Evolutionary conservation across 1,140 invertebrate genomes (phyloP), one percentile per base, ranked within the genome.

Genomic region (Cyrtorhinus lividipennis): DNA sequence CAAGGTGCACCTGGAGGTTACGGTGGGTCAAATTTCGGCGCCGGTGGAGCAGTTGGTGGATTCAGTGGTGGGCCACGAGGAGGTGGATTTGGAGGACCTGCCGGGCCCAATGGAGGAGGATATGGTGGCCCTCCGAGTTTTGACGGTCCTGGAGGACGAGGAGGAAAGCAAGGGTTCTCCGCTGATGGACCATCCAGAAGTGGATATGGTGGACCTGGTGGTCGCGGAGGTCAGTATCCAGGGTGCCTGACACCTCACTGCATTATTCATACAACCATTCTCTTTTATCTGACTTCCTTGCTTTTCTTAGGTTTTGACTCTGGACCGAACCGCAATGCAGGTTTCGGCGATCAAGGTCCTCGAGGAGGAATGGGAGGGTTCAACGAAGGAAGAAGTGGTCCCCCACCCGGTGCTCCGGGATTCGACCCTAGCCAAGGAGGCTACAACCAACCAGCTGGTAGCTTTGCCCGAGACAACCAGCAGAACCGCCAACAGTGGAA

Each of bases 1-100:
- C 30, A 13, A 15, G 61, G 61, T 62, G 56, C 53, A 15, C 58
- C 27, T 60, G 62, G 62, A 24, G 62, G 27, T 24, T 22, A 18
- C 13, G 45, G 60, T 22, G 45, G 60, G 22, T 22, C 23, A 24
- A 22, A 45, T 8, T 12, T 2, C 15, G 62, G 10, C n/a, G 18
- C 8, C 8, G 25, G 27, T 10, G 48, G 61, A 56, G 26, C 13
- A 2, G 46, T n/a, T 2, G 22, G 60, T 2, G 44, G 38, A 24
- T 20, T 27, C 12, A 23, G 59, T n/a, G 59, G 59, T 20, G 18
- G 59, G 13, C 13, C 30, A n/a, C n/a, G n/a, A 8, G 30, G 30
- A 38, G 30, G 30, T 8, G 22, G 10, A 3, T 26, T 2, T 59
- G 18, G 18, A 10, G 48, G 59, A 26, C 59, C 24, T 10, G n/a